Evolutionary conservation across 2,113 vertebrate genomes (phyloP).

Genomic region (Campylomormyrus tamandua): DNA sequence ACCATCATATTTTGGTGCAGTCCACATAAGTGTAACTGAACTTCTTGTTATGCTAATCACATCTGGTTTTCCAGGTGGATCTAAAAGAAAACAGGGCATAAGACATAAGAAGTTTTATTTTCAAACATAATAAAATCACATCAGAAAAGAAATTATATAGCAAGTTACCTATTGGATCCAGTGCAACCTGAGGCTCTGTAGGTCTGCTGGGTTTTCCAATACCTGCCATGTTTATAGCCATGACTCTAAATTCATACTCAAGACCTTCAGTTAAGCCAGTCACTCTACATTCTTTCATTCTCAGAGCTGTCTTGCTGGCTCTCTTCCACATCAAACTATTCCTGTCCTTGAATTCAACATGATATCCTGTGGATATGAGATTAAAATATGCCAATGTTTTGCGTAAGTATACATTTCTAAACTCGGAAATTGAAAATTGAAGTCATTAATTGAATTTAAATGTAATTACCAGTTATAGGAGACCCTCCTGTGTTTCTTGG

Average conservation of each 20-base stretch:
- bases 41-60: constrained; percentile 86
- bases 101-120: background rate
- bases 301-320: constrained; percentile 80
- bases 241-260: constrained; percentile 96
- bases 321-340: constrained; percentile 97
- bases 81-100: constrained; percentile 51
- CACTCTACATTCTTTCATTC: constrained; percentile 91
- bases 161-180: constrained; percentile 91
- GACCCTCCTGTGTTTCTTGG: constrained; percentile 88
- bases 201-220: constrained; percentile 86
- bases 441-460: background rate
- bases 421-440: background rate
- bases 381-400: background rate
- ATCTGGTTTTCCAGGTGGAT: constrained; percentile 96
- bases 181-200: constrained; percentile 81
- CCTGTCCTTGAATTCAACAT: constrained; percentile 90
- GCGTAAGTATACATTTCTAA: background rate
- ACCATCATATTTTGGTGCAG: constrained; percentile 90
- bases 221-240: constrained; percentile 92
- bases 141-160: background rate
- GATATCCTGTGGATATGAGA: constrained; percentile 69
- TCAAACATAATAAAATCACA: background rate
- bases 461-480: constrained; percentile 81
- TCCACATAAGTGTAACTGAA: constrained; percentile 91
- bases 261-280: constrained; percentile 87